phyloP scores from a whole-genome alignment of 2,888 invertebrate species.

The Leptarthrus brevirostris region DNA sequence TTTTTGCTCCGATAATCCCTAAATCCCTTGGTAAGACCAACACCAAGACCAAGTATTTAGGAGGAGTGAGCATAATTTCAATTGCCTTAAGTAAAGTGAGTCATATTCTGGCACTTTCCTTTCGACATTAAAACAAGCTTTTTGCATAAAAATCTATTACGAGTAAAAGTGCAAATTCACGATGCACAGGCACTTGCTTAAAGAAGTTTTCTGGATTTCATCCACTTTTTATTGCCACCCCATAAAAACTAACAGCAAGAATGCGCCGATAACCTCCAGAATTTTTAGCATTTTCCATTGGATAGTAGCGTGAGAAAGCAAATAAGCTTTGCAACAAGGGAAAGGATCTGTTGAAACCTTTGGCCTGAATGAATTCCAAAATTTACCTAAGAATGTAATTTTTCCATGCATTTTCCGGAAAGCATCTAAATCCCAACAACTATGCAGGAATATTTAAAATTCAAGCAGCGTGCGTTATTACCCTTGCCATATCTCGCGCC shows the following conservation, averaged over 20 bases:
- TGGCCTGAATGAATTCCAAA: conserved; percentile 1
- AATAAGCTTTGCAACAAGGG: conserved; percentile 19
- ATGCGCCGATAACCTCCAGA: conserved; percentile 14
- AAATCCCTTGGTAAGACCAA: too few relatives aligned
- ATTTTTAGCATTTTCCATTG: not conserved
- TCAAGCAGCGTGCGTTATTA: conserved; percentile 43
- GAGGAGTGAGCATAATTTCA: too few relatives aligned
- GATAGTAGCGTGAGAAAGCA: conserved; percentile 11
- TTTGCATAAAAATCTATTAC: too few relatives aligned
- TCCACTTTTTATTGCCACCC: not conserved
- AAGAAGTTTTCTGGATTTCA: too few relatives aligned
- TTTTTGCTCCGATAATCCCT: too few relatives aligned
- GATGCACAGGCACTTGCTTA: too few relatives aligned
- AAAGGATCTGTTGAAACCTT: conserved; percentile 17
- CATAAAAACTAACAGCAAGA: conserved; percentile 7
- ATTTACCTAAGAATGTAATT: conserved; percentile 24
- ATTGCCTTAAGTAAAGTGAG: too few relatives aligned
- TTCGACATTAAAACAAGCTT: too few relatives aligned
- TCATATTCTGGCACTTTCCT: too few relatives aligned
- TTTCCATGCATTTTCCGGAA: conserved; percentile 26
- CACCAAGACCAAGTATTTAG: too few relatives aligned
- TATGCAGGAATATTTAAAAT: conserved; percentile 24
- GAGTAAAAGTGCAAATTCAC: too few relatives aligned
- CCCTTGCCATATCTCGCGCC: conserved; percentile 3
- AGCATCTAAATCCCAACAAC: not conserved